These are phyloP conservation scores for Acanthiza pusilla DNA, from an alignment of 2,797 vertebrate species.

Conservation along the genomic window DNA sequence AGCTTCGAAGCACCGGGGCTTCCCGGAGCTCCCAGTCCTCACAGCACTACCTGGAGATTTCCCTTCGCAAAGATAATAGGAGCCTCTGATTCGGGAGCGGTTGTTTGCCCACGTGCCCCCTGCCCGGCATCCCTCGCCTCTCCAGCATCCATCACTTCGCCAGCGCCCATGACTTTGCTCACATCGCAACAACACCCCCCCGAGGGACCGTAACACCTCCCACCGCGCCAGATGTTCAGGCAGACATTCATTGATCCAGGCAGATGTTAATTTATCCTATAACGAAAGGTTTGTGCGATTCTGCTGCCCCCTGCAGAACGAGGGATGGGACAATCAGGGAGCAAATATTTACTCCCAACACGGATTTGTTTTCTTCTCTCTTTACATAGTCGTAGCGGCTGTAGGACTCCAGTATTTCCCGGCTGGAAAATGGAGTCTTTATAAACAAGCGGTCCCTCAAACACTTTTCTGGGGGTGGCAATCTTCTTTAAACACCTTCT, in stretches of 20 bases:
- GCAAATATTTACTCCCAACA: not conserved
- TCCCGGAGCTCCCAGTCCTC: not conserved
- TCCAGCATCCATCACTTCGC: not conserved
- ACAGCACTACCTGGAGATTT: not conserved
- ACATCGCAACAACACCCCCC: not conserved
- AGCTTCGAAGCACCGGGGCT: fast-evolving
- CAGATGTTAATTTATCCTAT: fast-evolving
- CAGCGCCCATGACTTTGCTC: not conserved
- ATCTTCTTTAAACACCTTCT: not conserved
- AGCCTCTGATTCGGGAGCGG: not conserved
- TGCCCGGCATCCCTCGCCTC: not conserved
- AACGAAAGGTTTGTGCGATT: not conserved
- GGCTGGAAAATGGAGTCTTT: not conserved
- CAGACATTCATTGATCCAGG: not conserved
- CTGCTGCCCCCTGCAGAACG: constrained; percentile 21
- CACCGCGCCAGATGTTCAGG: fast-evolving
- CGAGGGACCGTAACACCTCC: not conserved
- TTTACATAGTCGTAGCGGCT: fast-evolving
- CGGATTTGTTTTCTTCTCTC: not conserved
- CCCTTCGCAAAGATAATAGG: not conserved
- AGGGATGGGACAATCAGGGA: not conserved
- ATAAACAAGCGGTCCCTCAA: not conserved
- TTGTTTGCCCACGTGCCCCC: not conserved
- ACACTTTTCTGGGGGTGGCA: not conserved
- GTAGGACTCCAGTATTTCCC: not conserved